A percentile compares a stretch with the other conserved stretches of the same genome.
These are phyloP conservation scores for Margarornis squamiger DNA, from an alignment of 2,797 vertebrate species.

Conservation along the genomic window DNA sequence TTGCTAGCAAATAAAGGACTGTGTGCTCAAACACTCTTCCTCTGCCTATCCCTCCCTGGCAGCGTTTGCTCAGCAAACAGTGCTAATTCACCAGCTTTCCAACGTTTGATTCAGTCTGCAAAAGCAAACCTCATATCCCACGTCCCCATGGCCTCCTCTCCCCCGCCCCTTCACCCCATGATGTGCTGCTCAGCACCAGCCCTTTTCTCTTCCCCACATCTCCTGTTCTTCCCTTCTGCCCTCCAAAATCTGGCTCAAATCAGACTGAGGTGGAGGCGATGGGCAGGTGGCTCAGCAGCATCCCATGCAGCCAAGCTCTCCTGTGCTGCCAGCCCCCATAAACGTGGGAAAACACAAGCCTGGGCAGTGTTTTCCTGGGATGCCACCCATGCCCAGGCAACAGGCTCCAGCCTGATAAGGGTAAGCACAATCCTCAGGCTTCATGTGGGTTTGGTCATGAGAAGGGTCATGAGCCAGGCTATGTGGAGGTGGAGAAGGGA, in stretches of 20 bases:
- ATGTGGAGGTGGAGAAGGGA: neutral
- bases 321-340: neutral
- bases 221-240: neutral
- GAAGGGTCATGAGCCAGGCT: neutral
- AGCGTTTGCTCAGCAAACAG: constrained; percentile 78
- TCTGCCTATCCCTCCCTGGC: constrained; percentile 55
- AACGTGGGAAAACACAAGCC: neutral
- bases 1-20: constrained; percentile 66
- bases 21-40: constrained; percentile 59
- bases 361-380: neutral
- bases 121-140: constrained; percentile 34
- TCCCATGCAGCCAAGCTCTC: neutral
- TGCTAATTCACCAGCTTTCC: constrained; percentile 66
- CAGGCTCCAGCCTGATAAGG: neutral
- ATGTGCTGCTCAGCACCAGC: neutral
- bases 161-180: neutral
- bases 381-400: neutral
- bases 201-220: neutral
- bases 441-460: rapidly evolving
- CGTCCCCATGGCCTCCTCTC: neutral
- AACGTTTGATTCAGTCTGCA: constrained; percentile 25
- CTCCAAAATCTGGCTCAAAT: neutral
- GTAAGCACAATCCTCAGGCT: neutral
- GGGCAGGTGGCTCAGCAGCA: neutral
- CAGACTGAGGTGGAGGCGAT: rapidly evolving